A percentile compares a stretch with the other conserved stretches of the same genome.
phyloP scores from a whole-genome alignment of 1,140 invertebrate genomes.

The Thaumatotibia leucotreta region DNA sequence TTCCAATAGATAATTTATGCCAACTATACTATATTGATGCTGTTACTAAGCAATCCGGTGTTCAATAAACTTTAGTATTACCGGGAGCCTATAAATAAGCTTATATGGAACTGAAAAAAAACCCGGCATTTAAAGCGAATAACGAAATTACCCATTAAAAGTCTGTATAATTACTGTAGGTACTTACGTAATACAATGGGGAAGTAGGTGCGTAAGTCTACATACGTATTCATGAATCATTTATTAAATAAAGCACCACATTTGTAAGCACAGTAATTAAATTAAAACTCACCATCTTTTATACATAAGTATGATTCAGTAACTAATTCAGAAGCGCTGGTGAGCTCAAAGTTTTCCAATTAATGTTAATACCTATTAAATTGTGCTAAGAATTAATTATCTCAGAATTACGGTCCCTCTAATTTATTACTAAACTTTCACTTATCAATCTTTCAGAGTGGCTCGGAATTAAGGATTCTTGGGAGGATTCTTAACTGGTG shows the following conservation, averaged over 20 bases:
- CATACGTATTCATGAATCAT: too few relatives aligned
- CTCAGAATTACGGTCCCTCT: slow-evolving; percentile 57
- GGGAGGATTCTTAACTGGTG: neutral
- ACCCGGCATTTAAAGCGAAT: too few relatives aligned
- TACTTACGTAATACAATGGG: neutral
- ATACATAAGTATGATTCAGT: slow-evolving; percentile 25
- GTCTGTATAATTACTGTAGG: too few relatives aligned
- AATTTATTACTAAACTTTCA: slow-evolving; percentile 72
- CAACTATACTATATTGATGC: too few relatives aligned
- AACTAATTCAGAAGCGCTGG: slow-evolving; percentile 22
- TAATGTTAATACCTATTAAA: slow-evolving; percentile 72
- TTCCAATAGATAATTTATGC: too few relatives aligned
- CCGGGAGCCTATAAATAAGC: too few relatives aligned
- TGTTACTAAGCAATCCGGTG: too few relatives aligned
- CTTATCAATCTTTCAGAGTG: slow-evolving; percentile 67
- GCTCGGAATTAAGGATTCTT: slow-evolving; percentile 14
- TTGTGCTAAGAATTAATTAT: slow-evolving; percentile 72
- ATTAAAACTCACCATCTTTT: slow-evolving; percentile 11
- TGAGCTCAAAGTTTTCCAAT: slow-evolving; percentile 62
- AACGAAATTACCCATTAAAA: too few relatives aligned
- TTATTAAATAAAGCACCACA: neutral
- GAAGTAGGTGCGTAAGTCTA: too few relatives aligned
- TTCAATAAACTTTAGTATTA: too few relatives aligned
- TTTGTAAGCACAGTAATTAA: neutral
- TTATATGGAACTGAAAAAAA: too few relatives aligned